A percentile compares a stretch with the other conserved stretches of the same genome.
Evolutionary conservation across 1,140 invertebrate species (phyloP).

Genomic region (Planococcus citri): DNA sequence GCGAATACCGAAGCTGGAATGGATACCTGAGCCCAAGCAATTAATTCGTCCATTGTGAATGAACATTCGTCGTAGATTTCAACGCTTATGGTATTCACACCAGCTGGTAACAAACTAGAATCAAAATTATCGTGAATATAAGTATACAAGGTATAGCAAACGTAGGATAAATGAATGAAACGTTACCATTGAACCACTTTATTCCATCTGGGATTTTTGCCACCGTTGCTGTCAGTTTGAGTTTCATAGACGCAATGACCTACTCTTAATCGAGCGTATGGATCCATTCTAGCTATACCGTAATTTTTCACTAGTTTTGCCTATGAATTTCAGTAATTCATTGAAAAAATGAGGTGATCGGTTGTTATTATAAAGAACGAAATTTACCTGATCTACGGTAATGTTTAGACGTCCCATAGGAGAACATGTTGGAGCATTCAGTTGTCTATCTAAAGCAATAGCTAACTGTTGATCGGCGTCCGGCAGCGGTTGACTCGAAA

Average conservation of each 20-base stretch:
- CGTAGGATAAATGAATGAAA: no score
- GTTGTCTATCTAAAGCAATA: conserved; percentile 63
- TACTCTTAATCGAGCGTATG: conserved; percentile 80
- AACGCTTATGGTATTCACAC: conserved; percentile 74
- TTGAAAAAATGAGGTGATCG: conserved; percentile 16
- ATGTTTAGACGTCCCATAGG: conserved; percentile 58
- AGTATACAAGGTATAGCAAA: neutral
- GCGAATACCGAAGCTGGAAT: conserved; percentile 70
- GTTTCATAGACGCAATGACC: conserved; percentile 92
- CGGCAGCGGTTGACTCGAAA: conserved; percentile 46
- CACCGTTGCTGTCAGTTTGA: conserved; percentile 83
- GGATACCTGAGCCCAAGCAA: conserved; percentile 79
- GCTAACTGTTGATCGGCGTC: conserved; percentile 68
- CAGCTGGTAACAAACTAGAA: conserved; percentile 67
- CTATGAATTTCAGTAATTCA: conserved; percentile 33
- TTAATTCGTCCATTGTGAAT: conserved; percentile 87
- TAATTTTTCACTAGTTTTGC: conserved; percentile 92
- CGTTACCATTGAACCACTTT: conserved; percentile 78
- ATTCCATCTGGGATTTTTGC: conserved; percentile 92
- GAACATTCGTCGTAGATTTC: conserved; percentile 96
- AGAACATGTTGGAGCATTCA: conserved; percentile 29
- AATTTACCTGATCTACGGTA: conserved; percentile 58
- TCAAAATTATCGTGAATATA: conserved; percentile 26
- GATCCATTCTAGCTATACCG: conserved; percentile 91
- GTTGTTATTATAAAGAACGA: neutral